Base-by-base conservation (phyloP, 2,797 vertebrate species). In the Sarcoramphus papa region DNA sequence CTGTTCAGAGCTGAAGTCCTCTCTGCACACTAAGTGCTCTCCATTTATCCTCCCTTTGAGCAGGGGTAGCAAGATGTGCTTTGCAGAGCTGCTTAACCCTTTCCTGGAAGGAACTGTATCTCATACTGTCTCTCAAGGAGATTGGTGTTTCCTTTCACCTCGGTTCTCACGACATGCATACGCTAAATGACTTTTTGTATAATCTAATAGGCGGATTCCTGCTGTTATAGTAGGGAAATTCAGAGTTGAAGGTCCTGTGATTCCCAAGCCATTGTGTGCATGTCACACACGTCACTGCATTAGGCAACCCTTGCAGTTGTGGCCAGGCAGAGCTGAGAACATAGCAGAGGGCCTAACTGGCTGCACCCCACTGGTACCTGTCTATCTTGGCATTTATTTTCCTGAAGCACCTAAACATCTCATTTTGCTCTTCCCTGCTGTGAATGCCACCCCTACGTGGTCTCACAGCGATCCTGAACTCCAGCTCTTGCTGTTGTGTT, bases 41-140 rank as follows among this genome's bases (percentile, higher is more conserved):
- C 37, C 21, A 14, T 45, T 57, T 91, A 33, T 73, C 47, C 45
- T 54, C 22, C 6, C 2, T 63, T 13, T 8, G 8, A 63, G 8
- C 51, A 54, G 35, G 20, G 28, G 19, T 30, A 83, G 50, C 37
- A 56, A 64, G 51, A 48, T 45, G 37, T 64, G 56, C 53, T 62
- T 57, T 88, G 27, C 68, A 67, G 64, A 80, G 57, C 48, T 10
- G 2, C 27, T 84, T 92, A 94, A 95, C 92, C n/a, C 79, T 78
- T 92, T 77, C 45, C n/a, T 64, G 76, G 48, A 59, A 75, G n/a
- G 28, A 86, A 9, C 12, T 28, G 15, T 25, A 7, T 50, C 47
- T 87, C 41, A 2, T 45, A 4, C 47, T 40, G 13, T n/a, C 35
- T 75, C 30, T 45, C 15, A 16, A 15, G 16, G 12, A 7, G 22